phyloP scores from a whole-genome alignment of 1,140 invertebrate genomes.

The Aphis craccivora region DNA sequence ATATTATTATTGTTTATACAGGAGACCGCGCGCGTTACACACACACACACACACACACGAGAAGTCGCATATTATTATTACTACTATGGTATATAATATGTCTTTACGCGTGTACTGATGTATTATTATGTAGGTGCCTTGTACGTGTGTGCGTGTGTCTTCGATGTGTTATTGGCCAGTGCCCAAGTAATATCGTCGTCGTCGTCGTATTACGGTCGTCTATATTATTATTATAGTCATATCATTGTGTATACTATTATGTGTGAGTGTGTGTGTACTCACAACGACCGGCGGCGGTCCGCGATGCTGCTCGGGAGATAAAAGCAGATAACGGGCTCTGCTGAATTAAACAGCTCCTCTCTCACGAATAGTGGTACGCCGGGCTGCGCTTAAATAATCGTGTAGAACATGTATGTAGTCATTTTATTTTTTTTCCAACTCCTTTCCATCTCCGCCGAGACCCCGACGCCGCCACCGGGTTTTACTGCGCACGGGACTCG shows the following conservation, averaged over 20 bases:
- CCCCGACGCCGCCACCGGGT: not conserved
- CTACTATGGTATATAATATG: not conserved
- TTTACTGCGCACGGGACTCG: not conserved
- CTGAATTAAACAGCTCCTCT: slow-evolving; percentile 31
- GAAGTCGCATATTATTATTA: slow-evolving; percentile 13
- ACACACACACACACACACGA: not conserved
- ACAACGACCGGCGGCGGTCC: not conserved
- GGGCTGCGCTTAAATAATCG: slow-evolving; percentile 37
- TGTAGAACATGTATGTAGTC: not conserved
- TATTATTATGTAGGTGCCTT: not conserved
- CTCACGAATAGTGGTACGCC: not conserved
- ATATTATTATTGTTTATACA: slow-evolving; percentile 1
- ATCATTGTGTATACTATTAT: not conserved
- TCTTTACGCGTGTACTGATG: not conserved
- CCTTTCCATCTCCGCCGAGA: not conserved
- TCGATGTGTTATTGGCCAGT: slow-evolving; percentile 20
- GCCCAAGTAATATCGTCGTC: not conserved
- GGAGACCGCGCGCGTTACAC: slow-evolving; percentile 8
- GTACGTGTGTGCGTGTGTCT: not conserved
- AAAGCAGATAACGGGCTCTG: slow-evolving; percentile 37
- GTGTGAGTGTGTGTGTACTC: not conserved
- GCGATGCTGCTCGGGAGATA: slow-evolving; percentile 23
- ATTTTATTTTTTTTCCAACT: not conserved
- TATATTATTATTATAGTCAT: not conserved
- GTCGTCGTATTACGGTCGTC: slow-evolving; percentile 1